Conservation (phyloP, 2,113 vertebrate genomes). For the Ciconia maguari region DNA sequence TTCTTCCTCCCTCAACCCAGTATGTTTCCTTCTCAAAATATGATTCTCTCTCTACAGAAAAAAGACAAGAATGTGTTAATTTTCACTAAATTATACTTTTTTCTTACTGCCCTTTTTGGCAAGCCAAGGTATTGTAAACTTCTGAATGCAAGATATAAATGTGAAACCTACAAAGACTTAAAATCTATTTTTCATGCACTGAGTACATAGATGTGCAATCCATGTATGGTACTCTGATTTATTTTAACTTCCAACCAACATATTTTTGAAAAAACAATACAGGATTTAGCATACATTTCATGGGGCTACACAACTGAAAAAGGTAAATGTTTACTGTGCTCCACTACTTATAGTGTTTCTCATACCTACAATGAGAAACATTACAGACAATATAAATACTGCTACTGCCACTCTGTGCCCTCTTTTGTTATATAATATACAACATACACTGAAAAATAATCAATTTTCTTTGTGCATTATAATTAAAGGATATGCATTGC, state of each 20-base stretch:
- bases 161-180: not conserved
- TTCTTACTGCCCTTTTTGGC: not conserved
- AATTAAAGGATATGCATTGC: not conserved
- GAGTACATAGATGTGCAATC: not conserved
- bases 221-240: not conserved
- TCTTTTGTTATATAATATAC: not conserved
- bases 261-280: not conserved
- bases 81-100: not conserved
- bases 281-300: not conserved
- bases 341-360: not conserved
- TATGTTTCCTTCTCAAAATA: not conserved
- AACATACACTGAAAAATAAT: not conserved
- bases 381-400: not conserved
- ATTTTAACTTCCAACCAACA: not conserved
- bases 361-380: not conserved
- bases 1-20: not conserved
- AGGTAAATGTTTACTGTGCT: not conserved
- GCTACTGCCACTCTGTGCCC: not conserved
- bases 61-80: not conserved
- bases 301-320: not conserved
- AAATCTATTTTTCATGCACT: not conserved
- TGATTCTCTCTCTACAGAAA: not conserved
- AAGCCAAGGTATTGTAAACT: not conserved
- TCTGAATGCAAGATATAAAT: not conserved
- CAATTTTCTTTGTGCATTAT: not conserved